phyloP scores from a whole-genome alignment of 2,797 vertebrate genomes.

The Gobionotothen gibberifrons region DNA sequence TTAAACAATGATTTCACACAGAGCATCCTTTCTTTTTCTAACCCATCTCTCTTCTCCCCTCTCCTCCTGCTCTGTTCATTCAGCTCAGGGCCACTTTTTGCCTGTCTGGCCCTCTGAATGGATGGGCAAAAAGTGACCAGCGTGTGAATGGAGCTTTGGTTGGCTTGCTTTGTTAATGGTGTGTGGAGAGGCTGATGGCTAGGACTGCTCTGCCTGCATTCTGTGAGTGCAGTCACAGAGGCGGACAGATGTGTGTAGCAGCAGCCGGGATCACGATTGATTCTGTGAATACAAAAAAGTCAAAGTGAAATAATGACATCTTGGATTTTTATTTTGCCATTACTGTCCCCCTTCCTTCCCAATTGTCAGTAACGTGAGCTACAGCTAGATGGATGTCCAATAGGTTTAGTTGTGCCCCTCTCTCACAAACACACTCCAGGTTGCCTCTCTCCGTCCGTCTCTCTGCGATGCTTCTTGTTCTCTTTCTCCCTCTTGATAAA shows the following conservation, averaged over 20 bases:
- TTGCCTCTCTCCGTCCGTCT: slow-evolving; percentile 38
- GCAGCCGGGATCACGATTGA: slow-evolving; percentile 42
- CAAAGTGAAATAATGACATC: slow-evolving; percentile 58
- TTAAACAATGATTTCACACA: slow-evolving; percentile 43
- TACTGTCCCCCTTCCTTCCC: not conserved
- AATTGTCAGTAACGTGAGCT: slow-evolving; percentile 51
- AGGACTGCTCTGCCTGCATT: slow-evolving; percentile 43
- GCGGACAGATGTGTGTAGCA: slow-evolving; percentile 37
- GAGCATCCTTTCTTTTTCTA: slow-evolving; percentile 30
- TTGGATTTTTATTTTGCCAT: slow-evolving; percentile 60
- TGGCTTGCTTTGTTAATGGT: slow-evolving; percentile 69
- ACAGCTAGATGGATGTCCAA: slow-evolving; percentile 65
- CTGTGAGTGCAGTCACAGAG: slow-evolving; percentile 39
- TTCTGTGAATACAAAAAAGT: slow-evolving; percentile 51
- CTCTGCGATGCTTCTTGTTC: slow-evolving; percentile 34
- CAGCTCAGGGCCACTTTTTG: slow-evolving; percentile 51
- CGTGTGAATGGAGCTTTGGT: slow-evolving; percentile 65
- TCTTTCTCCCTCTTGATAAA: slow-evolving; percentile 37
- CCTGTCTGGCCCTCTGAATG: slow-evolving; percentile 60
- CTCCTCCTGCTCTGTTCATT: slow-evolving; percentile 39
- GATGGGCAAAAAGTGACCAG: slow-evolving; percentile 57
- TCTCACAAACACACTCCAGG: slow-evolving; percentile 27
- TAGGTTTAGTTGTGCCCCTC: slow-evolving; percentile 39
- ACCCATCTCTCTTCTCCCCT: slow-evolving; percentile 25
- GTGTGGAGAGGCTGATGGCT: slow-evolving; percentile 56